These are phyloP conservation scores for Emydocephalus ijimae DNA, from an alignment of 2,113 vertebrate genomes.

Conservation along the genomic window DNA sequence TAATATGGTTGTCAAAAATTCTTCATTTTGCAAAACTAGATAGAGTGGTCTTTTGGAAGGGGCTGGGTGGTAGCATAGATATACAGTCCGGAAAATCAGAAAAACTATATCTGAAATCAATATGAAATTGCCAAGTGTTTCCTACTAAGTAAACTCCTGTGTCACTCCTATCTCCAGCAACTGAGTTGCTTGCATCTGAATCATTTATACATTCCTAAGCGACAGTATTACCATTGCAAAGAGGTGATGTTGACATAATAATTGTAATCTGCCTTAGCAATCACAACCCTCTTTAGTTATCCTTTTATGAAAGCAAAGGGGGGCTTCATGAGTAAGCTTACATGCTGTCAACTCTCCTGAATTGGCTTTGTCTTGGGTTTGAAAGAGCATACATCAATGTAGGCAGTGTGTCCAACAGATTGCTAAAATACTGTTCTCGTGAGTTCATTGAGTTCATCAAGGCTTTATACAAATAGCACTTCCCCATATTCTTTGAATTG, in stretches of 20 bases:
- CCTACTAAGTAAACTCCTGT: not conserved
- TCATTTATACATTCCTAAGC: not conserved
- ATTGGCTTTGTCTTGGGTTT: not conserved
- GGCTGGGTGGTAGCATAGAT: not conserved
- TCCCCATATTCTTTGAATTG: conserved; percentile 41
- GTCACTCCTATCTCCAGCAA: not conserved
- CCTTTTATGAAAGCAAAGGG: not conserved
- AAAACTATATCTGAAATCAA: not conserved
- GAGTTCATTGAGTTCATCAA: conserved; percentile 14
- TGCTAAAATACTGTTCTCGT: not conserved
- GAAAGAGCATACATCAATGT: not conserved
- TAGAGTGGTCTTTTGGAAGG: not conserved
- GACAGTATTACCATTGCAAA: not conserved
- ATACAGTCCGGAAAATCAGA: not conserved
- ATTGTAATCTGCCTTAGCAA: not conserved
- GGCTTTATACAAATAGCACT: conserved; percentile 31
- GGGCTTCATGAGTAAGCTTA: not conserved
- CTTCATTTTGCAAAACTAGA: not conserved
- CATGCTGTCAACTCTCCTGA: not conserved
- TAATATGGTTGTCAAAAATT: not conserved
- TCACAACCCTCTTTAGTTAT: not conserved
- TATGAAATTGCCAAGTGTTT: not conserved
- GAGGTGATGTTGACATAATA: not conserved
- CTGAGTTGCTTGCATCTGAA: not conserved
- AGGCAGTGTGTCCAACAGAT: not conserved